Conservation (phyloP, 1,140 invertebrate genomes). For the Lutraria rhynchaena region DNA sequence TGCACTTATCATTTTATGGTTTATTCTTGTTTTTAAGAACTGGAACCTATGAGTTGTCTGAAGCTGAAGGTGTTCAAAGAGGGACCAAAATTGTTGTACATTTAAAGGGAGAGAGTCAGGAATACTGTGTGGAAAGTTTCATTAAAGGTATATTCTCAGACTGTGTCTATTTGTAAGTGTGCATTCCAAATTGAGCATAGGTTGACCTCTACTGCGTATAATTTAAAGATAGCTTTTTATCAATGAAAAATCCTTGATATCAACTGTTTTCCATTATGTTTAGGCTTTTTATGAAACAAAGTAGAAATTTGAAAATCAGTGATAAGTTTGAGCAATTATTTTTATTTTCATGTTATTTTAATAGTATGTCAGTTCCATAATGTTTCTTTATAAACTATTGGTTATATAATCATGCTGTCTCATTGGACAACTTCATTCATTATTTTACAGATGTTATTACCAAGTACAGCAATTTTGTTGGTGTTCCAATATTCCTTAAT, state of each 20-base stretch:
- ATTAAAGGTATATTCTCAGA: conserved; percentile 87
- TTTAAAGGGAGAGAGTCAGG: conserved; percentile 91
- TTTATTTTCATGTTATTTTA: too few relatives aligned
- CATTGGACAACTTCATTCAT: too few relatives aligned
- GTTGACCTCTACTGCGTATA: neutral
- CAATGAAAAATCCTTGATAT: neutral
- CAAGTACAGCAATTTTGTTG: conserved; percentile 99
- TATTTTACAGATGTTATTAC: conserved; percentile 90
- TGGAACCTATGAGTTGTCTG: conserved; percentile 94
- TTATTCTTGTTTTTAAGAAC: too few relatives aligned
- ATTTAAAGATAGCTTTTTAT: neutral
- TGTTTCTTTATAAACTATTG: too few relatives aligned
- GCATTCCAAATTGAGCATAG: neutral
- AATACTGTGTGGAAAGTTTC: conserved; percentile 93
- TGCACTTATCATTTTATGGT: too few relatives aligned
- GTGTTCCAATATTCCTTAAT: conserved; percentile 95
- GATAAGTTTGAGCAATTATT: too few relatives aligned
- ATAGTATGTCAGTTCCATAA: too few relatives aligned
- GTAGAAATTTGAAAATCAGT: too few relatives aligned
- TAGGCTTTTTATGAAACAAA: too few relatives aligned
- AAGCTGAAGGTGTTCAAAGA: conserved; percentile 90
- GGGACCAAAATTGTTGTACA: conserved; percentile 97
- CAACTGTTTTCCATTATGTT: too few relatives aligned
- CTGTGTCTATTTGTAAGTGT: neutral
- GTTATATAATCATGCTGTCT: too few relatives aligned